These are phyloP conservation scores for Patella caerulea DNA, from an alignment of 2,888 invertebrate species.

Conservation along the genomic window DNA sequence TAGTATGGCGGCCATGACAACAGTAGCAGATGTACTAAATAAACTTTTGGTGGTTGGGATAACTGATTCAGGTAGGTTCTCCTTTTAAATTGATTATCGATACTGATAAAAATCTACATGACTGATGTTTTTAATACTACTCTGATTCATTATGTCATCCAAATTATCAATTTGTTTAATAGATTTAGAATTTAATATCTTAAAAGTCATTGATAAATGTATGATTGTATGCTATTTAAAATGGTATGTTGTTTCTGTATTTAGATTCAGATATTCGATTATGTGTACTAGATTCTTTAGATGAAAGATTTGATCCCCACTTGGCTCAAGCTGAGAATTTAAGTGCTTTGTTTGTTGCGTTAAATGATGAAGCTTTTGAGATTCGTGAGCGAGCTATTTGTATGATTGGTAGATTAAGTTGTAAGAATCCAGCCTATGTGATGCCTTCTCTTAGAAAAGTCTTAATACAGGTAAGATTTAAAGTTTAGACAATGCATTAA, in stretches of 20 bases:
- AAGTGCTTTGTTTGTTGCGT: constrained; percentile 90
- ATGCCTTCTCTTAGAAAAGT: constrained; percentile 96
- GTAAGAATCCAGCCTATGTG: constrained; percentile 97
- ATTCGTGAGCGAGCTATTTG: constrained; percentile 94
- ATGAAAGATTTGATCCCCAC: constrained; percentile 92
- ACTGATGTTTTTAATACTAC: not conserved
- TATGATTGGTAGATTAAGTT: constrained; percentile 91
- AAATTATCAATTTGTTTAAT: too few relatives aligned
- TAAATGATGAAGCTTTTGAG: constrained; percentile 97
- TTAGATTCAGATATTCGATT: constrained; percentile 91
- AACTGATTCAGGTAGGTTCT: constrained; percentile 82
- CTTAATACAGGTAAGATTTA: constrained; percentile 79
- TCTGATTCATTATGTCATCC: not conserved
- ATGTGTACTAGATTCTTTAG: constrained; percentile 91
- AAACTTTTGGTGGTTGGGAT: constrained; percentile 93
- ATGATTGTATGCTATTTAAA: not conserved
- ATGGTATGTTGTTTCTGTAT: constrained; percentile 29
- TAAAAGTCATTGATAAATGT: too few relatives aligned
- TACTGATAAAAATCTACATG: not conserved
- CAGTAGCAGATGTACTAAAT: constrained; percentile 91
- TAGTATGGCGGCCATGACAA: constrained; percentile 84
- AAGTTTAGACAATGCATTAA: not conserved
- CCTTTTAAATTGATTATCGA: not conserved
- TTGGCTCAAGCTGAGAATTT: constrained; percentile 97
- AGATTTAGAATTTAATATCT: too few relatives aligned